Base-by-base conservation (phyloP, 2,113 vertebrate genomes). In the Microcebus murinus region DNA sequence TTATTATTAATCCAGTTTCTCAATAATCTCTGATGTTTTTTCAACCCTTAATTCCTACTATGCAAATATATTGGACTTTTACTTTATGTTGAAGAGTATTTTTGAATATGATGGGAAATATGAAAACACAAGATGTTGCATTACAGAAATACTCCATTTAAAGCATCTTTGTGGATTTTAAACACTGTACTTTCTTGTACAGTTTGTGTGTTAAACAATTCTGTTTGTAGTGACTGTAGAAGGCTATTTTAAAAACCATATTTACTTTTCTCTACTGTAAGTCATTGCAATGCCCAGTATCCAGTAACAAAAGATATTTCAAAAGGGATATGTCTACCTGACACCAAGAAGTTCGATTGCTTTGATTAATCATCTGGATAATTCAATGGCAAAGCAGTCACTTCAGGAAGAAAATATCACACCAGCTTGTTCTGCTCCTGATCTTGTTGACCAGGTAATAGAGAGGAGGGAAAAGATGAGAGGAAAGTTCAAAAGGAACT, bases 51-150 rank as follows among this genome's bases (percentile, higher is more conserved):
- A 87, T 95, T 94, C n/a, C 42, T 80, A 76, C 86, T 84, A 83
- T 90, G 92, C 76, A 93, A 95, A 94, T 90, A 92, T 67, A 94
- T 71, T 80, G 59, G 77, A 52, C 23, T 90, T 96, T 97, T 91
- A 94, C 95, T 95, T 95, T 97, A 95, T 95, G 96, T 97, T 96
- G 87, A 95, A 55, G 82, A 65, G 79, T 96, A 96, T 84, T 95
- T 97, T 95, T 94, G 48, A 97, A 90, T 90, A 97, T 92, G 55
- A 84, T 65, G 29, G 63, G 31, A 93, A 93, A 77, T 92, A 97
- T 81, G 74, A 97, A 98, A 97, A 95, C 90, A 97, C 95, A 98
- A 91, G 88, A 95, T 97, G 87, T 57, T 93, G 6, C 83, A 48
- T 83, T 96, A 95, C 89, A 84, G 61, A 95, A 96, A 97, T 81